phyloP scores from a whole-genome alignment of 2,113 vertebrate species.

The Chloropsis cyanopogon region DNA sequence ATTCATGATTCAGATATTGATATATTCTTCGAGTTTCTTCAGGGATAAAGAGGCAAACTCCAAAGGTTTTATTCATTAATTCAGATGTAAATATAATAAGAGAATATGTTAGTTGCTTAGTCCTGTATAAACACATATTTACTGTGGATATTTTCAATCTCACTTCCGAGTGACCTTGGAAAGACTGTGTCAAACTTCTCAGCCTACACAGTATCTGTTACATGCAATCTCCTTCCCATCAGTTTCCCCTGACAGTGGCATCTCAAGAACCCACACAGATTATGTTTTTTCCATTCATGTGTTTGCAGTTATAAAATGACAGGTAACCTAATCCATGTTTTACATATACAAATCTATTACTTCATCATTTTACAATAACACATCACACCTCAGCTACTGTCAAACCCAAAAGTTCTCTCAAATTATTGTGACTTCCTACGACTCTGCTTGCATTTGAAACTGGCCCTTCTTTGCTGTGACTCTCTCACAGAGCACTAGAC shows the following conservation, averaged over 20 bases:
- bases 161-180: background rate
- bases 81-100: background rate
- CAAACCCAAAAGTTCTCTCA: background rate
- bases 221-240: background rate
- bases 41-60: background rate
- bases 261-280: background rate
- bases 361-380: background rate
- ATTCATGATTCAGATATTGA: background rate
- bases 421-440: background rate
- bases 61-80: background rate
- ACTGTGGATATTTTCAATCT: background rate
- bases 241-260: background rate
- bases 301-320: background rate
- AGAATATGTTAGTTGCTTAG: background rate
- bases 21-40: background rate
- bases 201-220: background rate
- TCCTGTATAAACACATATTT: background rate
- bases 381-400: rapidly evolving
- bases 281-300: background rate
- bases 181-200: background rate
- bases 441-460: background rate
- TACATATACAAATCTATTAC: background rate
- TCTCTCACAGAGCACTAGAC: background rate
- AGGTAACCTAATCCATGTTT: background rate
- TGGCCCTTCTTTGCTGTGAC: background rate